Base-by-base conservation (phyloP, 2,797 vertebrate genomes). In the Leptodactylus fallax region DNA sequence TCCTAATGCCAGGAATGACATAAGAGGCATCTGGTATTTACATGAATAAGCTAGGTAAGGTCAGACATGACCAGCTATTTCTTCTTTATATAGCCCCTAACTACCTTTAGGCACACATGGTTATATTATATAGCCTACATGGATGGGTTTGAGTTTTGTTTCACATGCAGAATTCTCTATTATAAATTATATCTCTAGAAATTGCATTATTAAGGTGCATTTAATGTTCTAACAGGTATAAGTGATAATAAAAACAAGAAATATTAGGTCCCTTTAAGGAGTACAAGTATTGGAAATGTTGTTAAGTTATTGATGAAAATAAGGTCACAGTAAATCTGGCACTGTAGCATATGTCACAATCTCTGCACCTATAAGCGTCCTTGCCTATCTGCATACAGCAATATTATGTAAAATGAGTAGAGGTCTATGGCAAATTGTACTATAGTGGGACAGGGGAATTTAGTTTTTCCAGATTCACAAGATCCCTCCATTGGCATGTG, bases 41-140 rank as follows among this genome's bases (percentile, higher is more conserved):
- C 90, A 90, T 92, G 90, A 90, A 92, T 91, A 91, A 56, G 90
- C 91, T 90, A 86, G 86, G 87, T 92, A 92, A 91, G 91, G 90
- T 83, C 89, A 0, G 71, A 0, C 69, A 83, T 87, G 84, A 61
- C 55, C 58, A 83, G 49, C 78, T 84, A 27, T 90, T 61, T 47
- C 80, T 91, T 90, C 79, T 87, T 63, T 76, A 81, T 58, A 13
- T 61, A 19, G 19, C 3, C 19, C 56, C 25, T 77, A 21, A 63
- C 45, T 51, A 55, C 81, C 25, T 65, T 72, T 72, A 72, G 10
- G 17, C 78, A 49, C 47, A 72, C 5, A 13, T 72, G 36, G 16
- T 11, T 8, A 36, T 71, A 71, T 7, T 45, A 8, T 71, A 8
- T 19, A 71, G 67, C 36, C 27, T 1, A 1, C 25, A 4, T 69